Base-by-base conservation (phyloP, 2,113 vertebrate species). In the Porphyrio hochstetteri region DNA sequence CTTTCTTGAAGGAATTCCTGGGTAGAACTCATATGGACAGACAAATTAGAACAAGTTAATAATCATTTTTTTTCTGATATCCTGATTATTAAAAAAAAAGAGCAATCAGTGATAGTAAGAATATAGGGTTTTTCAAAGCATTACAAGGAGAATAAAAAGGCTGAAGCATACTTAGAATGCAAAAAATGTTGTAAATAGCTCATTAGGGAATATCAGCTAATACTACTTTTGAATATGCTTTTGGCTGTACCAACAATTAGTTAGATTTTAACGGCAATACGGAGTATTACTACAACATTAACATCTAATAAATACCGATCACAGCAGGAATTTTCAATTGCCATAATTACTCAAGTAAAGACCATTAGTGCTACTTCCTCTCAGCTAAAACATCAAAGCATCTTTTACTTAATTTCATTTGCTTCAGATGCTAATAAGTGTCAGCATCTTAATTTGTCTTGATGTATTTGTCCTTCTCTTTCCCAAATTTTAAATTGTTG, bases 291-390 rank as follows among this genome's bases (percentile, higher is more conserved):
- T 18, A 74, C 94, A 96, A 84, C 29, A 82, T 87, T 77, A 85
- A 76, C 44, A 83, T 74, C 35, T 77, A 74, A 92, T 65, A 95
- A 88, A 92, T 50, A 86, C 36, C 55, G 28, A 91, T 81, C 64
- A 55, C 93, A 95, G 83, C 86, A 95, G 50, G 89, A 91, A 74
- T 74, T 88, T 95, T 81, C 68, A 88, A 48, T 70, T 95, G 63
- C 80, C 11, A 17, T 89, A 86, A 94, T 95, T 92, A 86, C 64
- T 69, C 64, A 70, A 68, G 38, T 68, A 56, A 85, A 96, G 55
- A 74, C 60, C 76, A 59, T 91, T 75, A 96, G 36, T 13, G 25
- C 36, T 81, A 36, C 36, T 95, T 84, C 74, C 77, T 89, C 77
- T 10, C 65, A 89, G 92, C 80, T 59, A 88, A 88, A 95, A 83